These are phyloP conservation scores for Carettochelys insculpta DNA, from an alignment of 2,113 vertebrate species.

Conservation along the genomic window DNA sequence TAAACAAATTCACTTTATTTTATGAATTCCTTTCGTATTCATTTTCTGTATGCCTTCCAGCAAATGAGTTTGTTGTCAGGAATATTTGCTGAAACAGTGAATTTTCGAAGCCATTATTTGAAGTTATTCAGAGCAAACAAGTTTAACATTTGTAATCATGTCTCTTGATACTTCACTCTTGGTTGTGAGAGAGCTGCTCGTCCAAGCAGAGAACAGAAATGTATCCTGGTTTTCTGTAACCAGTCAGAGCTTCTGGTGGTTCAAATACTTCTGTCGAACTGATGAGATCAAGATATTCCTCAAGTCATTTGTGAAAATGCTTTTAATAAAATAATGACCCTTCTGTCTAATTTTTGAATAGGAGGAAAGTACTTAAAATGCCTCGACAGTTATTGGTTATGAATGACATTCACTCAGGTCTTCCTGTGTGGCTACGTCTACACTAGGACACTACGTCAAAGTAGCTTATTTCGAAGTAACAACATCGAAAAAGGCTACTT, in stretches of 20 bases:
- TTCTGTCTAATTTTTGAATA: background rate
- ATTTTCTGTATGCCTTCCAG: background rate
- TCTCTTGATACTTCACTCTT: background rate
- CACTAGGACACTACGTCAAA: no score
- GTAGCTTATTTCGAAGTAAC: no score
- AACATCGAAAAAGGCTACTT: no score
- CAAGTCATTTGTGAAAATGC: background rate
- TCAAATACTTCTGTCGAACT: background rate
- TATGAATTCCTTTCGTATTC: background rate
- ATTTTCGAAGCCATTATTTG: background rate
- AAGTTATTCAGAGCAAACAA: background rate
- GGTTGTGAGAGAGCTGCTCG: background rate
- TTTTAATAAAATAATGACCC: background rate
- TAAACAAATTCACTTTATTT: background rate
- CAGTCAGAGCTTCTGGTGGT: background rate
- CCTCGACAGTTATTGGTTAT: background rate
- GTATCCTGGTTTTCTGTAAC: background rate
- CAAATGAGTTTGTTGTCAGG: background rate
- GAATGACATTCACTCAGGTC: conserved; percentile 25
- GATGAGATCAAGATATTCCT: background rate
- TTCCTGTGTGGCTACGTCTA: no score
- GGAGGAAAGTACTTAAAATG: background rate
- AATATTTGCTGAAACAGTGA: background rate
- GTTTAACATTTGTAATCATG: background rate
- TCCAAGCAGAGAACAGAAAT: background rate